Evolutionary conservation across 1,140 invertebrate genomes (phyloP), one percentile per base, ranked within the genome.

Genomic region (Aleiodes sp.): DNA sequence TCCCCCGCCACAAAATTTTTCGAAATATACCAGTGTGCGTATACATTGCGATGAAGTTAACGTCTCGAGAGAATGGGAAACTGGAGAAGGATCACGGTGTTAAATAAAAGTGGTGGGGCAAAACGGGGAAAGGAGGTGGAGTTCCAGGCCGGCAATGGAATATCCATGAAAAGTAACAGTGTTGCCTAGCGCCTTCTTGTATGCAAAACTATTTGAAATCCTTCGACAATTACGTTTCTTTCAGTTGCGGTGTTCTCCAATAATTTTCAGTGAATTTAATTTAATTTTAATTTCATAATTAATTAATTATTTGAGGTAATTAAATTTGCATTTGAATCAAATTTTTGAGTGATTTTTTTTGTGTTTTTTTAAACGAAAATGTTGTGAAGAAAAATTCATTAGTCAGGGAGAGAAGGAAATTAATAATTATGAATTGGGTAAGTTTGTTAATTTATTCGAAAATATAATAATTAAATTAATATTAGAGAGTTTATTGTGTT

Each of bases 161-260:
- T 46, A 82, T 78, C 79, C 79, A 84, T 82, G 82, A 85, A n/a
- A 85, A 84, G 83, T 84, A 85, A 85, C 79, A 85, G 82, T 84
- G 77, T 68, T 61, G 74, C 73, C 41, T 61, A 68, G 43, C 67
- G 59, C 67, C 57, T 69, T 66, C 46, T 71, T 71, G 71, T 72
- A 75, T 70, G 74, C 73, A 71, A 76, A 75, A 73, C 73, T 70
- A 59, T 65, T 66, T 41, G 37, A 61, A 65, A 33, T 70, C 52
- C 71, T 75, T 76, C 77, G 78, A 80, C 71, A 60, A 62, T 65
- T 63, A 72, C n/a, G n/a, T 69, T 74, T 65, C 64, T 75, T 67
- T 67, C 67, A 26, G 65, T 74, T 65, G 75, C 68, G 75, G 79
- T 80, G 73, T 72, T 60, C 59, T 63, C 43, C 16, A 16, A 16